phyloP scores from a whole-genome alignment of 2,797 vertebrate species.

The Acrossocheilus fasciatus region DNA sequence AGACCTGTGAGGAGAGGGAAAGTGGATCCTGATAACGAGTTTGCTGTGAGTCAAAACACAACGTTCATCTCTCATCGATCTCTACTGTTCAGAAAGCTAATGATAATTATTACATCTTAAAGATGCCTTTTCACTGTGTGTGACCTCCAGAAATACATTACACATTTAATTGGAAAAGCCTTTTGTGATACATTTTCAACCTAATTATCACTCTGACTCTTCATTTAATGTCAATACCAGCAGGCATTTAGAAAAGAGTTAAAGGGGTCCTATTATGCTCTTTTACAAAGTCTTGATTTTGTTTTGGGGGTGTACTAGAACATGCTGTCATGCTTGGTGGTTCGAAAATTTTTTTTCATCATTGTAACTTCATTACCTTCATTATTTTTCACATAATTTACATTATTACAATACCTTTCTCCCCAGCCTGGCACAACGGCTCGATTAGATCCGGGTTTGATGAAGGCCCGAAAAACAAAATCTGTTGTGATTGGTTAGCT shows the following conservation, averaged over 20 bases:
- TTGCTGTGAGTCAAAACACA: slow-evolving; percentile 85
- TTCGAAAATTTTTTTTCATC: no score
- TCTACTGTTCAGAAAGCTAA: neutral
- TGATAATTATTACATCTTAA: neutral
- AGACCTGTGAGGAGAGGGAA: slow-evolving; percentile 92
- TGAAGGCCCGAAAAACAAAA: no score
- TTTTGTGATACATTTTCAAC: neutral
- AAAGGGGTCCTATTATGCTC: neutral
- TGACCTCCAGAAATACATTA: neutral
- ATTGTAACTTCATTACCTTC: no score
- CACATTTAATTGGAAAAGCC: neutral
- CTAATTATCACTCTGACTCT: neutral
- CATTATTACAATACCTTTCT: no score
- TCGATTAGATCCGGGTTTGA: no score
- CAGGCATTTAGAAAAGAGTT: neutral
- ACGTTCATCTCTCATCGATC: neutral
- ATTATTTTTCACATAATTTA: no score
- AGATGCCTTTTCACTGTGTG: neutral
- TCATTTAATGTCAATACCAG: neutral
- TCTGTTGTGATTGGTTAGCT: no score
- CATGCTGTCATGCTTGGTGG: no score
- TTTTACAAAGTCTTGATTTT: no score
- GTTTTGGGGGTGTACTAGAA: no score
- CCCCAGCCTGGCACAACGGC: no score
- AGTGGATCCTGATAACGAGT: slow-evolving; percentile 95